Evolutionary conservation across 2,797 vertebrate genomes (phyloP), one percentile per base, ranked within the genome.

Genomic region (Poeciliopsis gracilis): DNA sequence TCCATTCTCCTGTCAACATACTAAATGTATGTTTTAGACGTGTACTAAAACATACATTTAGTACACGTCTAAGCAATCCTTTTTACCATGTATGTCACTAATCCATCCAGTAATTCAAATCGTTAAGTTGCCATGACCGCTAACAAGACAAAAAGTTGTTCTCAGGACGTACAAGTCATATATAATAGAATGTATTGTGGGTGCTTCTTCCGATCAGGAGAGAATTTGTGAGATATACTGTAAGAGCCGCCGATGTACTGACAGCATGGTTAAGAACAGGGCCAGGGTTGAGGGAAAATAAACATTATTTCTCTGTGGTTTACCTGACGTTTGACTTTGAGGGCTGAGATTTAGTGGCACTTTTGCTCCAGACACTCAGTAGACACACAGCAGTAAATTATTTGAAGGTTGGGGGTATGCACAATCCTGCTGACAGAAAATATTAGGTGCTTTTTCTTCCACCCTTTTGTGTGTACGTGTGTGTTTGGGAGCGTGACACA

Each of bases 291-390:
- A 93, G 90, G 93, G 95, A 96, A 96, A 95, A 95, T 95, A 96
- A 96, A 96, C 95, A 96, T 95, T 95, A 94, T 95, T 96, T 96
- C 94, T 96, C 93, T 82, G 90, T 88, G 90, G 91, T 94, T 94
- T 94, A 93, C 93, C 90, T 95, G 95, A 95, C 94, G 92, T 95
- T 96, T 96, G 94, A 96, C 95, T 96, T 96, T 96, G 95, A 96
- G 94, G 89, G 92, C 84, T 88, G 87, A 94, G 95, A 96, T 96
- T 96, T 95, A 96, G 93, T 94, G 93, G 94, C 93, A 94, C 92
- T 94, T 94, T 93, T 91, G 92, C 72, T 67, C 92, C 90, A 94
- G 95, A 95, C 93, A 94, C 91, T 94, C 91, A 85, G 90, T 91
- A 89, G 91, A 95, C 92, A 91, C 80, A 86, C 53, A 83, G 93